These are phyloP conservation scores for Leptinotarsa texana DNA, from an alignment of 1,140 invertebrate species.

Conservation along the genomic window DNA sequence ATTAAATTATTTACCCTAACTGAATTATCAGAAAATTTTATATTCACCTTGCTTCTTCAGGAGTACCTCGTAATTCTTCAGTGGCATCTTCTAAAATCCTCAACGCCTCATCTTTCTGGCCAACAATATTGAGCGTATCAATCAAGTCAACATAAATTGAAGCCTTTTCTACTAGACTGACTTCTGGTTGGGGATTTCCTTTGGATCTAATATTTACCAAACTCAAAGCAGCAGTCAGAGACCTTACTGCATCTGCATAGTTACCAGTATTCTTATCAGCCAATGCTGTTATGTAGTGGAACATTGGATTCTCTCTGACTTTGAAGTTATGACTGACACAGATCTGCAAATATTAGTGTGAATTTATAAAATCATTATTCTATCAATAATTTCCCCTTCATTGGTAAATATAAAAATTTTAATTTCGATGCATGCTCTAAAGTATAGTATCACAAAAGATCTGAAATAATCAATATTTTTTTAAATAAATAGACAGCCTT, in stretches of 20 bases:
- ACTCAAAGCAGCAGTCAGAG: conserved; percentile 72
- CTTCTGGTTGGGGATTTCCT: conserved; percentile 55
- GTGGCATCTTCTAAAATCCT: conserved; percentile 83
- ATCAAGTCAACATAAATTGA: conserved; percentile 88
- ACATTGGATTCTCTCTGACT: conserved; percentile 87
- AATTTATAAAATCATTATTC: neutral
- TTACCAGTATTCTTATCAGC: conserved; percentile 80
- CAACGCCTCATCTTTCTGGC: conserved; percentile 78
- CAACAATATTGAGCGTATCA: conserved; percentile 71
- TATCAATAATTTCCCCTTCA: too few relatives aligned
- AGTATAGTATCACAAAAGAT: too few relatives aligned
- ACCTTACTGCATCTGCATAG: conserved; percentile 73
- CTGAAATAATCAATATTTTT: too few relatives aligned
- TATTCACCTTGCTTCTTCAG: conserved; percentile 66
- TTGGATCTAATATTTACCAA: conserved; percentile 53
- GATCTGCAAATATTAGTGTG: conserved; percentile 10
- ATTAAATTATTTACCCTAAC: too few relatives aligned
- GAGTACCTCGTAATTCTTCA: conserved; percentile 73
- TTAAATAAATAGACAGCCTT: too few relatives aligned
- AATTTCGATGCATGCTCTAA: too few relatives aligned
- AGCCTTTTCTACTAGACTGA: conserved; percentile 77
- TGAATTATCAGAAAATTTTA: neutral
- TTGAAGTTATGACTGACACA: conserved; percentile 86
- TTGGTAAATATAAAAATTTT: too few relatives aligned
- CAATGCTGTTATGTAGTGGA: conserved; percentile 83